A percentile compares a stretch with the other conserved stretches of the same genome.
phyloP scores from a whole-genome alignment of 2,113 vertebrate genomes.

The Scartelaos histophorus region DNA sequence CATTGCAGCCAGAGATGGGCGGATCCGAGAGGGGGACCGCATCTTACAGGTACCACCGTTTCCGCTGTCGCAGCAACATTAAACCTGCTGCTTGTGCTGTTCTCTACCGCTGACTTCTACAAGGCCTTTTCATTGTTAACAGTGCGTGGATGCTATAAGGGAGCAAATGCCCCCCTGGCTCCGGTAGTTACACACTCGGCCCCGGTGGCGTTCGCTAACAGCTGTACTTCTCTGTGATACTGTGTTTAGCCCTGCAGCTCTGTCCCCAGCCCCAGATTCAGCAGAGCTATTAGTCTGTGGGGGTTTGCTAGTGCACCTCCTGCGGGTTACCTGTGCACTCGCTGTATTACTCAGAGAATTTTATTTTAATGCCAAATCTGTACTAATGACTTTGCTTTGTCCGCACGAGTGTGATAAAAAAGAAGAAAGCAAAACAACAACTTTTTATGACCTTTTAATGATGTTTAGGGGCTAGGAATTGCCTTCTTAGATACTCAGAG shows the following conservation, averaged over 20 bases:
- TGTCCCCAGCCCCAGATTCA: conserved; percentile 22
- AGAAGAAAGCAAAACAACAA: conserved; percentile 8
- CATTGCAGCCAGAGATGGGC: conserved; percentile 92
- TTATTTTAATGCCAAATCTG: conserved; percentile 12
- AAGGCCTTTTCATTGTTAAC: conserved; percentile 75
- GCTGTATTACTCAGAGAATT: conserved; percentile 25
- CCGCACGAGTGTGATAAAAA: background rate
- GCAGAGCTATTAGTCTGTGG: conserved; percentile 1
- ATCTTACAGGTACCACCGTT: conserved; percentile 86
- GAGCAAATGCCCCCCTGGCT: conserved; percentile 59
- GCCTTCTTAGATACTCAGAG: background rate
- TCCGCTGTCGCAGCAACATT: conserved; percentile 13
- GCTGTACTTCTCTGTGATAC: conserved; percentile 44
- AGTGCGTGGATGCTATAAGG: conserved; percentile 58
- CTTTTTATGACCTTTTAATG: conserved; percentile 5
- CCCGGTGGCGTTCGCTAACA: conserved; percentile 51
- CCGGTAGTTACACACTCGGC: conserved; percentile 71
- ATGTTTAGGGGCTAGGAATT: conserved; percentile 5
- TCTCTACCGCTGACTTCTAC: conserved; percentile 48
- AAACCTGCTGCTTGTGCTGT: conserved; percentile 45
- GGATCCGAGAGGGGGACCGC: conserved; percentile 93
- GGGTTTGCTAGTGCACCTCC: conserved; percentile 10
- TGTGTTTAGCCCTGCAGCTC: conserved; percentile 25
- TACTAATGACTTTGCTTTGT: conserved; percentile 10
- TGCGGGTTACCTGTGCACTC: conserved; percentile 15